Percentiles rank a stretch among this genome's conserved stretches.
These are phyloP conservation scores for Watsonalla cultraria DNA, from an alignment of 2,888 invertebrate genomes.

Conservation along the genomic window DNA sequence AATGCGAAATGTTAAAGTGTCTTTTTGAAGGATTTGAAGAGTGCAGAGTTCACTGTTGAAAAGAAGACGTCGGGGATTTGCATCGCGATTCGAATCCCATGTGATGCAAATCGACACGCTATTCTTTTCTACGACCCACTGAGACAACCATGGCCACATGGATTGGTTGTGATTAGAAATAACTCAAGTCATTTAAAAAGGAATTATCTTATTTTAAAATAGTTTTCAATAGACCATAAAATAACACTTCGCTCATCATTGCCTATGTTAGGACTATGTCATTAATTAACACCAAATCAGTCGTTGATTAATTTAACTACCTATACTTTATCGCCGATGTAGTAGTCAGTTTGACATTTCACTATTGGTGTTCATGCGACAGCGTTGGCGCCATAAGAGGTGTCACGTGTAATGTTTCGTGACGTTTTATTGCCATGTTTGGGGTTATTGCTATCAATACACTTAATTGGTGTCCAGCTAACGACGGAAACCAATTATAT, in stretches of 20 bases:
- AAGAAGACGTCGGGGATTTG: too few species aligned
- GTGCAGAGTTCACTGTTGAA: too few species aligned
- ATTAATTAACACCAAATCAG: background rate
- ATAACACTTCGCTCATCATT: background rate
- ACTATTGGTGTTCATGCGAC: constrained; percentile 14
- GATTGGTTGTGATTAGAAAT: too few species aligned
- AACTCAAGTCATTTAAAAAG: background rate
- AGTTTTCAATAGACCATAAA: background rate
- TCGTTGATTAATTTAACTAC: background rate
- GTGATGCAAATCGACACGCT: too few species aligned
- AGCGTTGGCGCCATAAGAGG: constrained; percentile 34
- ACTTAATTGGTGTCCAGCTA: constrained; percentile 41
- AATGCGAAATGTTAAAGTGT: too few species aligned
- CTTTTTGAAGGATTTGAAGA: too few species aligned
- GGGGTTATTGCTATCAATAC: constrained; percentile 51
- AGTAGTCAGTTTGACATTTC: background rate
- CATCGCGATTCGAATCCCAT: too few species aligned
- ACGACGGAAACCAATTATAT: constrained; percentile 34
- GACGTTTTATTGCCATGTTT: constrained; percentile 31
- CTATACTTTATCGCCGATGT: background rate
- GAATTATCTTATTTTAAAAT: background rate
- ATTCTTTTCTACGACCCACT: too few species aligned
- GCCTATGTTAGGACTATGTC: background rate
- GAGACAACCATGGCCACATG: too few species aligned
- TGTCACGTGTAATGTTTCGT: constrained; percentile 37